Percentiles rank a stretch among this genome's conserved stretches.
These are phyloP conservation scores for Diabrotica balteata DNA, from an alignment of 2,888 invertebrate species.

Conservation along the genomic window DNA sequence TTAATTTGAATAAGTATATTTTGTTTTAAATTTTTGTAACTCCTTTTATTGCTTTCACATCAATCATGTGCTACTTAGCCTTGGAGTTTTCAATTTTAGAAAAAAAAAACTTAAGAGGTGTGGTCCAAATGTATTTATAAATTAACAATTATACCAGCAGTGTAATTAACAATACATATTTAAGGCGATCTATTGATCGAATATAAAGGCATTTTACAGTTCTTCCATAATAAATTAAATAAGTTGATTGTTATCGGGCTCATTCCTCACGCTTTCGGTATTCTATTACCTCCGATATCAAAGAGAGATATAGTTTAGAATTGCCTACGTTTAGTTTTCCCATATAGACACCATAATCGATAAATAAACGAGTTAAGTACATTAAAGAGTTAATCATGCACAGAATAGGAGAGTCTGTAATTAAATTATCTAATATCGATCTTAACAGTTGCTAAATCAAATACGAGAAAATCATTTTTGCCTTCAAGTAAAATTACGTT, in stretches of 20 bases:
- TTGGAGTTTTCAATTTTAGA: not conserved
- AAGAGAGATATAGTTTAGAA: slow-evolving; percentile 26
- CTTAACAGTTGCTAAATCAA: not conserved
- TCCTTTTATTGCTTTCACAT: slow-evolving; percentile 11
- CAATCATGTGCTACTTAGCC: slow-evolving; percentile 6
- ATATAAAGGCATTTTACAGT: slow-evolving; percentile 32
- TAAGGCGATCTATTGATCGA: slow-evolving; percentile 28
- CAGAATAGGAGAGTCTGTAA: not conserved
- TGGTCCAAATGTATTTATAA: too few species aligned
- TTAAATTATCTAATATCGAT: slow-evolving; percentile 8
- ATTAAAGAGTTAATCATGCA: slow-evolving; percentile 17
- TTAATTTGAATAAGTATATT: too few species aligned
- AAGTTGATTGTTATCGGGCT: slow-evolving; percentile 32
- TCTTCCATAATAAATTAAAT: slow-evolving; percentile 37
- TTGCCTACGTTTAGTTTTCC: slow-evolving; percentile 25
- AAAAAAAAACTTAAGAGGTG: too few species aligned
- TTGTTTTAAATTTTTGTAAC: too few species aligned
- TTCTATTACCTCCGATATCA: slow-evolving; percentile 34
- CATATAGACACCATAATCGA: slow-evolving; percentile 24
- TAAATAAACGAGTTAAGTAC: slow-evolving; percentile 28
- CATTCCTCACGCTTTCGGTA: slow-evolving; percentile 35
- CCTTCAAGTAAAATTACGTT: too few species aligned
- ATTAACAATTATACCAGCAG: too few species aligned
- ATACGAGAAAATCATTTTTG: too few species aligned
- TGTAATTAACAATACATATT: slow-evolving; percentile 34